Conservation (phyloP, 2,797 vertebrate species). For the Manis pentadactyla region DNA sequence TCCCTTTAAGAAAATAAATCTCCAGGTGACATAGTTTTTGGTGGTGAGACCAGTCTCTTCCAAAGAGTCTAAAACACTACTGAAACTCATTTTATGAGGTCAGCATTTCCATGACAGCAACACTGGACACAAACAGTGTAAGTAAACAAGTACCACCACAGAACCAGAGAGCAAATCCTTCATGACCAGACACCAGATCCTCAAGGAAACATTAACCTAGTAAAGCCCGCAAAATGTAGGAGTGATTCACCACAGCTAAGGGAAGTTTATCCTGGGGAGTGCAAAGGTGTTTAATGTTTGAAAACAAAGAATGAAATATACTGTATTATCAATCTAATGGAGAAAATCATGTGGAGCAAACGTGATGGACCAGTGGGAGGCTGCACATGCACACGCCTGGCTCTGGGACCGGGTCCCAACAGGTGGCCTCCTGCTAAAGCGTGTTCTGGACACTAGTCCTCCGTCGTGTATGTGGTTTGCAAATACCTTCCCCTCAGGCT, state of each 20-base stretch:
- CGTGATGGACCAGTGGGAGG: neutral
- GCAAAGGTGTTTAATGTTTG: neutral
- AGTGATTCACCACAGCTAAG: too few species aligned
- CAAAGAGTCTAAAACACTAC: neutral
- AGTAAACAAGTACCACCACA: too few species aligned
- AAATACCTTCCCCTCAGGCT: neutral
- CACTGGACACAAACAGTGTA: too few species aligned
- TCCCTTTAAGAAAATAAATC: neutral
- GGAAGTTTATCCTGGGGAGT: neutral
- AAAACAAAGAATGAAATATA: accelerated
- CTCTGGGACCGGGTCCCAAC: accelerated
- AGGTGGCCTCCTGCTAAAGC: accelerated
- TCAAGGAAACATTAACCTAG: neutral
- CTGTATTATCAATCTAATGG: neutral
- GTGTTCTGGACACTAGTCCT: accelerated
- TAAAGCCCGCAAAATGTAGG: neutral
- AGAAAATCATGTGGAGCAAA: neutral
- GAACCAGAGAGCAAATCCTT: neutral
- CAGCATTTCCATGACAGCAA: accelerated
- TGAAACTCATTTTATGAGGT: accelerated
- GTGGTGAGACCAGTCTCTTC: neutral
- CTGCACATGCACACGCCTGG: accelerated
- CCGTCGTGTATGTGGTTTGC: accelerated
- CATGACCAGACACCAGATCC: too few species aligned
- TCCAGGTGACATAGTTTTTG: neutral